Evolutionary conservation across 2,113 vertebrate genomes (phyloP), one percentile per base, ranked within the genome.

Genomic region (Pantherophis guttatus): DNA sequence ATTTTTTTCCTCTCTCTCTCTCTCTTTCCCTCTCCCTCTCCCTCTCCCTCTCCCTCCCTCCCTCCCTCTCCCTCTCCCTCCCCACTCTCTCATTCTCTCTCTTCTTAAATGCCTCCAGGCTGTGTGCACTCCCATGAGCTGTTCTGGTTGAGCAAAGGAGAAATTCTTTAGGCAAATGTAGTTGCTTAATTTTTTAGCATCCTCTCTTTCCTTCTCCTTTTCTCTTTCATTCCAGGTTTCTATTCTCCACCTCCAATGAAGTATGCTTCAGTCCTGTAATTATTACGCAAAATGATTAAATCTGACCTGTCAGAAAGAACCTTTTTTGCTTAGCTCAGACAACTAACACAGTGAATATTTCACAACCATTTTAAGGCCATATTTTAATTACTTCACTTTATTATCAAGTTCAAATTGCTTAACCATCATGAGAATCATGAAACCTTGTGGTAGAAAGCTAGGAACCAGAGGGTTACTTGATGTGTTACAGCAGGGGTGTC

Each of bases 351-450:
- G 95, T 94, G 94, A 89, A 94, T 26, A 2, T 96, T 97, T 97
- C 96, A 97, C 96, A 97, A 96, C 94, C 96, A 95, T 95, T 95
- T 96, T 96, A 96, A 97, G 96, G 97, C 97, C 96, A 96, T 93
- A 75, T 96, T 97, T 97, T 97, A 97, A 97, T 97, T 97, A 96
- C 96, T 94, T 94, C 0, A 0, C 75, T 93, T 94, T 95, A 89
- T 96, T 96, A 96, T 97, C 96, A 96, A 96, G 93, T 94, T 94
- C 90, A 94, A 94, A 95, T 97, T 96, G 94, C 96, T 89, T 95
- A 86, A 94, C 95, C 94, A 94, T 95, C 94, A 95, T 93, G 95
- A 92, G 93, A 95, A 96, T 95, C 94, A 94, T 1, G 1, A 91
- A 94, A 93, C 70, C 88, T 90, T 93, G 91, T 93, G 55, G 29